Evolutionary conservation across 2,113 vertebrate genomes (phyloP), one percentile per base, ranked within the genome.

Genomic region (Calidris pygmaea): DNA sequence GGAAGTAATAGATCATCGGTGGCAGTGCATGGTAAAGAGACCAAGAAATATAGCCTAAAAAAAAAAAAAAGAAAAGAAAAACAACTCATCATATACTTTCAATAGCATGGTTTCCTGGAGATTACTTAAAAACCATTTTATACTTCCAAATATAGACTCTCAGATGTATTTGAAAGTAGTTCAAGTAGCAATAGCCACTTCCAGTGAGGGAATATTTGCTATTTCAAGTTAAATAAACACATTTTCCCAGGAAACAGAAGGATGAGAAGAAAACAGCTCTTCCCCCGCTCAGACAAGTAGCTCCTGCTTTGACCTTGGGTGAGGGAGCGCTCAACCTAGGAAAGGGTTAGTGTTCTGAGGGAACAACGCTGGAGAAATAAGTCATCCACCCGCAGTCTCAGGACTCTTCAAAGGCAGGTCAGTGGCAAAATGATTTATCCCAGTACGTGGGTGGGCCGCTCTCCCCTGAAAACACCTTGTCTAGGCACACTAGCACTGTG

Each of bases 1-100:
- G 98, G 41, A 98, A 98, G 91, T 98, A 98, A 90, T 97, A 98
- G 70, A 98, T 97, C 98, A 98, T 97, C 0, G 98, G 97, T 59
- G 95, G 95, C 59, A 98, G 56, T 3, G 79, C 98, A 85, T 98
- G 97, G 80, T 97, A 98, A 75, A 98, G 98, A 90, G 98, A 98
- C 97, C 97, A 98, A 53, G 97, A 97, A 96, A 98, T 52, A 34
- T 97, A 98, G 10, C 98, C 98, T 98, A 29, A 58, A 90, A 93
- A 75, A 56, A 23, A 45, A 60, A 48, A 50, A 14, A 52, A 24
- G 50, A 52, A 29, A 17, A 7, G 10, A 17, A 14, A 34, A 45
- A 17, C 34, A 30, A 70, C 2, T 19, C 26, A 20, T 80, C 3
- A 27, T 2, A 1, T 27, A 26, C 91, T 78, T 75, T 53, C 20